phyloP scores from a whole-genome alignment of 2,113 vertebrate species.

The Cariama cristata region DNA sequence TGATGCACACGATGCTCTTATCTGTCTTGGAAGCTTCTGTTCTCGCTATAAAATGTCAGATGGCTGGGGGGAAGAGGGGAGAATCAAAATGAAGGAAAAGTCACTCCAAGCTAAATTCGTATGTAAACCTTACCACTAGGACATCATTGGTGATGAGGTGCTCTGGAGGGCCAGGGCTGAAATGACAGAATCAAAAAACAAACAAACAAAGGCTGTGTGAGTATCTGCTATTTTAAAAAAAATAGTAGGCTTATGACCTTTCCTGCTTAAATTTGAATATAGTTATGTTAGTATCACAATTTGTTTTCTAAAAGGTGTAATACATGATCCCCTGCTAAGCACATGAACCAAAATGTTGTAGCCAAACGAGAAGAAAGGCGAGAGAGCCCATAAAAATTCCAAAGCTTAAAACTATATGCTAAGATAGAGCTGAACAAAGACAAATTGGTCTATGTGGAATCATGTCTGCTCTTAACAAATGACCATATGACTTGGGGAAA shows the following conservation, averaged over 20 bases:
- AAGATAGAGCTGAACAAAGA: conserved; percentile 7
- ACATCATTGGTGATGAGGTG: conserved; percentile 80
- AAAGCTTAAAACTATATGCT: background rate
- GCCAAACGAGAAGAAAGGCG: background rate
- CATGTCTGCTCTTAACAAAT: background rate
- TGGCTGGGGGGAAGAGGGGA: background rate
- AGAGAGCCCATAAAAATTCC: background rate
- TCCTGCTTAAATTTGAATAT: background rate
- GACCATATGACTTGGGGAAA: background rate
- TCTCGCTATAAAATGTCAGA: background rate
- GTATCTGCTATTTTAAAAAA: background rate
- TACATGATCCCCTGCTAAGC: background rate
- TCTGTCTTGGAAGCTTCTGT: background rate
- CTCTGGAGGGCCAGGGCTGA: conserved; percentile 71
- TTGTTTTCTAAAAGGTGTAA: background rate
- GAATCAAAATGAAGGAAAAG: background rate
- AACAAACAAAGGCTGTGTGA: background rate
- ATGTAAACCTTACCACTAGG: conserved; percentile 79
- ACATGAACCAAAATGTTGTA: background rate
- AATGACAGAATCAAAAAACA: conserved; percentile 31
- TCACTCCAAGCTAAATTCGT: background rate
- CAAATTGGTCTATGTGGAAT: background rate
- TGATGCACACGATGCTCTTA: background rate
- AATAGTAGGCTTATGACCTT: background rate
- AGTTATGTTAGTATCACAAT: background rate